Percentiles rank a stretch among this genome's conserved stretches.
These are phyloP conservation scores for Grallaria varia DNA, from an alignment of 2,113 vertebrate species.

Conservation along the genomic window DNA sequence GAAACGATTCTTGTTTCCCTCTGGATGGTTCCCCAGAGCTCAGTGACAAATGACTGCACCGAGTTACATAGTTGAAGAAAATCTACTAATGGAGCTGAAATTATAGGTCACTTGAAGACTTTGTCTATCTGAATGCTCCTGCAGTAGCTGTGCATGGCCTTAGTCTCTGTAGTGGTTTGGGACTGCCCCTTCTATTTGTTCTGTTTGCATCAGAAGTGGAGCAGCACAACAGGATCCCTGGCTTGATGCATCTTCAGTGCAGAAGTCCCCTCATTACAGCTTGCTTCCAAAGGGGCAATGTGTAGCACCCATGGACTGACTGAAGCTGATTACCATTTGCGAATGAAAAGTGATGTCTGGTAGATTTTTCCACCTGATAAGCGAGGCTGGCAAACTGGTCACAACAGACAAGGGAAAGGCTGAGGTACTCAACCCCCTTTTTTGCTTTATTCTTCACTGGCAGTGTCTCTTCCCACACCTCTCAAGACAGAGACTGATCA, in stretches of 20 bases:
- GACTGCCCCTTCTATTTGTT: not conserved
- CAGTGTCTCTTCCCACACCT: not conserved
- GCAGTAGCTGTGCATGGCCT: not conserved
- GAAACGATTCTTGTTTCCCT: conserved; percentile 11
- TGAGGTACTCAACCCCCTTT: not conserved
- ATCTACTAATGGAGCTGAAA: conserved; percentile 4
- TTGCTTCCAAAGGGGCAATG: not conserved
- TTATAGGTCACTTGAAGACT: not conserved
- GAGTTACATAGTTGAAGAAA: conserved; percentile 38
- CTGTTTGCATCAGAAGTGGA: not conserved
- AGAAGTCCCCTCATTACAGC: not conserved
- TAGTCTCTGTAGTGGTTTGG: not conserved
- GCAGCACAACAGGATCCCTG: not conserved
- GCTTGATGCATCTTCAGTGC: not conserved
- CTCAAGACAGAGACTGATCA: not conserved
- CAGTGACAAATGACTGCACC: conserved; percentile 48
- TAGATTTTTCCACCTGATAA: not conserved
- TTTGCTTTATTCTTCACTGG: not conserved
- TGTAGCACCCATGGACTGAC: not conserved
- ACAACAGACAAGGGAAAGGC: not conserved
- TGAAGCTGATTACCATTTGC: not conserved
- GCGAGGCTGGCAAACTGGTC: not conserved
- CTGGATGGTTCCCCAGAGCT: conserved; percentile 40
- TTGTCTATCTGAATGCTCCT: not conserved
- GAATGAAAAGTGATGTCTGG: not conserved